Conservation (phyloP, 37 sponge, comb jelly and placozoan genomes). For the Ianthella basta region DNA sequence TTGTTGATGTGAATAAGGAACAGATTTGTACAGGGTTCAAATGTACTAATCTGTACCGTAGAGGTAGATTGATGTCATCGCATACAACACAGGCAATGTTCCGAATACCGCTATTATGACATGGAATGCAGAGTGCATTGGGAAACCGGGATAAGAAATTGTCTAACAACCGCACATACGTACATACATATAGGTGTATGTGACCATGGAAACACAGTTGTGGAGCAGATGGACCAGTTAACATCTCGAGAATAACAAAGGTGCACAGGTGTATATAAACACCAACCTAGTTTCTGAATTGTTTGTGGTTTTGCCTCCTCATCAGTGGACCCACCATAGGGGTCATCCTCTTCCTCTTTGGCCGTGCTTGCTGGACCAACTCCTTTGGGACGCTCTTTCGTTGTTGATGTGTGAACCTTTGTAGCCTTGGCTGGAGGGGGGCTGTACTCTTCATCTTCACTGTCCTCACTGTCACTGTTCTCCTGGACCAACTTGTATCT, state of each 20-base stretch:
- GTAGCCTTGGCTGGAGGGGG: not conserved
- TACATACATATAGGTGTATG: not conserved
- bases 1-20: too few relatives aligned
- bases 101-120: too few relatives aligned
- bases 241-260: too few relatives aligned
- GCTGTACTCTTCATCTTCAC: constrained; percentile 1
- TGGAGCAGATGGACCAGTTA: too few relatives aligned
- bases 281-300: not conserved
- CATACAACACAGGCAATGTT: too few relatives aligned
- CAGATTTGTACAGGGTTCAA: too few relatives aligned
- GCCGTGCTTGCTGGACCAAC: not conserved
- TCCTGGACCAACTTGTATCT: not conserved
- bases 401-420: not conserved
- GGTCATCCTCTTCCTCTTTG: constrained; percentile 47
- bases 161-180: not conserved
- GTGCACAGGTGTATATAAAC: constrained; percentile 16
- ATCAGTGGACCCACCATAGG: constrained; percentile 81
- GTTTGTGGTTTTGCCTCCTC: constrained; percentile 44
- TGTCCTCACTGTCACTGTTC: not conserved
- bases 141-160: too few relatives aligned
- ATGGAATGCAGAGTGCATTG: too few relatives aligned
- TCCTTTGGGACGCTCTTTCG: not conserved
- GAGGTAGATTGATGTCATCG: too few relatives aligned
- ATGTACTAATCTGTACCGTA: too few relatives aligned
- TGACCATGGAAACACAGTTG: too few relatives aligned